These are phyloP conservation scores for Nymphalis urticae DNA, from an alignment of 2,888 invertebrate species.

Conservation along the genomic window DNA sequence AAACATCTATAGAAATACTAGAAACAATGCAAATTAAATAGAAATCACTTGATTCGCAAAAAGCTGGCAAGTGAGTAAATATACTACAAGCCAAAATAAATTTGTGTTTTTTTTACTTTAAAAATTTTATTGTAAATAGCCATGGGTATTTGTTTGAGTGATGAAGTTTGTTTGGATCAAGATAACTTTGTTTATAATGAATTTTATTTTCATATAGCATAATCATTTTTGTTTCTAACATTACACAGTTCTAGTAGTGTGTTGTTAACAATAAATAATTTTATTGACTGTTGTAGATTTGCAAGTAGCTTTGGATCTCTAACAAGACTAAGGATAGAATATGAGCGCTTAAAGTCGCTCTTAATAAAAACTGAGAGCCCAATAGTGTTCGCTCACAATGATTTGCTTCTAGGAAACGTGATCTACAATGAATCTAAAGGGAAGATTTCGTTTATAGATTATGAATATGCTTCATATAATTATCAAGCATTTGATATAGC, in stretches of 20 bases:
- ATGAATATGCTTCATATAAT: slow-evolving; percentile 96
- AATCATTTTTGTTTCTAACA: neutral
- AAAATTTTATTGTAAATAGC: neutral
- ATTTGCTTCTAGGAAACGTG: slow-evolving; percentile 96
- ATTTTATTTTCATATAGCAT: neutral
- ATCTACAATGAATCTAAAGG: slow-evolving; percentile 88
- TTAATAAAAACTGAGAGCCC: slow-evolving; percentile 86
- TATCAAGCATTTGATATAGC: slow-evolving; percentile 98
- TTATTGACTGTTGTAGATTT: slow-evolving; percentile 81
- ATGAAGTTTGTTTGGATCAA: neutral
- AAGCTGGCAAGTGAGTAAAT: slow-evolving; percentile 7
- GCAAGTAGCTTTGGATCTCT: slow-evolving; percentile 84
- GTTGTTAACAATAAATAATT: slow-evolving; percentile 30
- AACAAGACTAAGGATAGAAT: slow-evolving; percentile 86
- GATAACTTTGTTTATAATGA: neutral
- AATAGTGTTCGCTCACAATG: slow-evolving; percentile 98
- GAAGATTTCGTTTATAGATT: slow-evolving; percentile 95
- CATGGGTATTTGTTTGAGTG: neutral
- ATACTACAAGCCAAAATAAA: neutral
- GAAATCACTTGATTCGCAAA: neutral
- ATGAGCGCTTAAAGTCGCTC: slow-evolving; percentile 83
- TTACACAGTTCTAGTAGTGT: neutral
- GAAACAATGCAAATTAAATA: neutral
- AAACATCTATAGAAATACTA: too few species aligned
- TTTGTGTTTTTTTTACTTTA: neutral